phyloP scores from a whole-genome alignment of 2,113 vertebrate species.

The Sialia sialis region DNA sequence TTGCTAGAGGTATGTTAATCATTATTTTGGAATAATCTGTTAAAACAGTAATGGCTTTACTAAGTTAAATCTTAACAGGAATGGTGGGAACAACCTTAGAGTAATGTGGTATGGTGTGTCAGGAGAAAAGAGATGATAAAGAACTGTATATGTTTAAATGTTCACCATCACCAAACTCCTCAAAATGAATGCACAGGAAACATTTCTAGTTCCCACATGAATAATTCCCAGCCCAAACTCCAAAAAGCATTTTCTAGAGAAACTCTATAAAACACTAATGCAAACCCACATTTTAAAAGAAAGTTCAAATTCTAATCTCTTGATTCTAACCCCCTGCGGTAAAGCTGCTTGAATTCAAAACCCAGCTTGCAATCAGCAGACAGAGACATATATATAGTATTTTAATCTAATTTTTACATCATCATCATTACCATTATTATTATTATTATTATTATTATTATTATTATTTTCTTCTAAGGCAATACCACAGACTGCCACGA shows the following conservation, averaged over 20 bases:
- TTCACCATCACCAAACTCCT: neutral
- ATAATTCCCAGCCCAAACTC: neutral
- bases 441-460: neutral
- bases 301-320: neutral
- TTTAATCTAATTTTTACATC: neutral
- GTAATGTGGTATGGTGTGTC: neutral
- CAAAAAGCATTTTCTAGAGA: neutral
- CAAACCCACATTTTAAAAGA: neutral
- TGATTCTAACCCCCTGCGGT: neutral
- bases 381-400: accelerated
- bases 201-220: neutral
- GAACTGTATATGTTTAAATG: neutral
- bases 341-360: neutral
- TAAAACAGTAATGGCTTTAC: neutral
- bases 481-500: neutral
- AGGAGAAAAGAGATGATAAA: neutral
- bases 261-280: neutral
- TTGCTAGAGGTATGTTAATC: constrained; percentile 19
- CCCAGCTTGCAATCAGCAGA: accelerated
- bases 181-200: neutral
- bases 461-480: neutral
- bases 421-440: neutral
- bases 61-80: constrained; percentile 47
- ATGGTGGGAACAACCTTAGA: neutral
- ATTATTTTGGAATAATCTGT: constrained; percentile 12